A percentile compares a stretch with the other conserved stretches of the same genome.
Conservation (phyloP, 2,113 vertebrate genomes). For the Martes martes region DNA sequence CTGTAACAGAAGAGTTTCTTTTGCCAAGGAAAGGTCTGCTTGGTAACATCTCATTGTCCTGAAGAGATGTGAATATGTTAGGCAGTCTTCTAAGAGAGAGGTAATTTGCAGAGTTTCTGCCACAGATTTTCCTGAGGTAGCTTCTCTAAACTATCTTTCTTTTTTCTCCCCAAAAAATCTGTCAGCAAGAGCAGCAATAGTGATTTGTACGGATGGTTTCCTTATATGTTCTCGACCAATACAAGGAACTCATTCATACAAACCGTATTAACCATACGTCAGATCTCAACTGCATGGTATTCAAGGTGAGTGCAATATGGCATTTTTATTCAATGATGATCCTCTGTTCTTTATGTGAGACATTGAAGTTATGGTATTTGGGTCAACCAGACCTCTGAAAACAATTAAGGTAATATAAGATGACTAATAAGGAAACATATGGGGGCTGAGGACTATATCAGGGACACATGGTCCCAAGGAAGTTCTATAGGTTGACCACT, state of each 20-base stretch:
- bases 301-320: not conserved
- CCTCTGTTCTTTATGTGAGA: not conserved
- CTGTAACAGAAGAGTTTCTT: not conserved
- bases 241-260: not conserved
- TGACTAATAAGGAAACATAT: not conserved
- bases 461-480: not conserved
- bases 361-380: not conserved
- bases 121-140: not conserved
- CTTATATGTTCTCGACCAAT: not conserved
- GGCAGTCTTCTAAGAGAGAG: not conserved
- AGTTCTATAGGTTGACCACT: not conserved
- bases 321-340: not conserved
- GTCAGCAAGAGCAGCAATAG: not conserved
- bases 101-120: not conserved
- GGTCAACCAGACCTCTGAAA: not conserved
- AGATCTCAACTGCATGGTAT: not conserved
- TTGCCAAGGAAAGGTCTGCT: not conserved
- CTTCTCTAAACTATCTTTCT: not conserved
- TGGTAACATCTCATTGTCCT: not conserved
- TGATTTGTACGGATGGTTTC: not conserved
- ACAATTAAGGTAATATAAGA: not conserved
- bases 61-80: not conserved
- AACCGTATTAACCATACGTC: not conserved
- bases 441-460: not conserved
- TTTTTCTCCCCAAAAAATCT: not conserved